Conservation (phyloP, 2,888 invertebrate species). For the Xestia ashworthii region DNA sequence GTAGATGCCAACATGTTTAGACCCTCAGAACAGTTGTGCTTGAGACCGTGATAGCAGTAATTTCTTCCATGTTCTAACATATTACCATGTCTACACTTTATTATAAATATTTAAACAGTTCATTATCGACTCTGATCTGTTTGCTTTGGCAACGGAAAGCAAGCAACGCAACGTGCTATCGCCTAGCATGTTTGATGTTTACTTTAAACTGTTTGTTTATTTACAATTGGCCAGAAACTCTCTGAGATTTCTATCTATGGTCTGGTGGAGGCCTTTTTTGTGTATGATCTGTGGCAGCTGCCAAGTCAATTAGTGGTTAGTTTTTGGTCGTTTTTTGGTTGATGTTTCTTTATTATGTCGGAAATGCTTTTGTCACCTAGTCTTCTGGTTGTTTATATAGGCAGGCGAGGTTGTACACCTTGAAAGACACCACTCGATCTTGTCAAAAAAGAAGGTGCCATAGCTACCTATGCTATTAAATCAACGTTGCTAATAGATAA, state of each 20-base stretch:
- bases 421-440: neutral
- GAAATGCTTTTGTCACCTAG: conserved; percentile 28
- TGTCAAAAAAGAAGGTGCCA: neutral
- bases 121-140: conserved; percentile 76
- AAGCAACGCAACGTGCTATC: conserved; percentile 71
- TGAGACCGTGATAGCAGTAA: neutral
- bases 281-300: conserved; percentile 56
- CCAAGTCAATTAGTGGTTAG: conserved; percentile 57
- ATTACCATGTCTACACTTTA: conserved; percentile 69
- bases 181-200: conserved; percentile 69
- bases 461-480: neutral
- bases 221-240: conserved; percentile 66
- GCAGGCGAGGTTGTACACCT: neutral
- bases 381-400: neutral
- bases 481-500: neutral
- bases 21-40: neutral
- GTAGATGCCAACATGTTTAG: neutral
- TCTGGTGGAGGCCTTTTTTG: conserved; percentile 41
- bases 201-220: conserved; percentile 72
- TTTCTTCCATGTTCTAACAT: conserved; percentile 30
- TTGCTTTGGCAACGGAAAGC: conserved; percentile 70
- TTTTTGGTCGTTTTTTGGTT: conserved; percentile 17
- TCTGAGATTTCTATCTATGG: conserved; percentile 65
- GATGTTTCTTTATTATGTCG: conserved; percentile 6
- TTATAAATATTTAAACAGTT: conserved; percentile 72